Evolutionary conservation across 2,113 vertebrate species (phyloP).

Genomic region (Apaloderma vittatum): DNA sequence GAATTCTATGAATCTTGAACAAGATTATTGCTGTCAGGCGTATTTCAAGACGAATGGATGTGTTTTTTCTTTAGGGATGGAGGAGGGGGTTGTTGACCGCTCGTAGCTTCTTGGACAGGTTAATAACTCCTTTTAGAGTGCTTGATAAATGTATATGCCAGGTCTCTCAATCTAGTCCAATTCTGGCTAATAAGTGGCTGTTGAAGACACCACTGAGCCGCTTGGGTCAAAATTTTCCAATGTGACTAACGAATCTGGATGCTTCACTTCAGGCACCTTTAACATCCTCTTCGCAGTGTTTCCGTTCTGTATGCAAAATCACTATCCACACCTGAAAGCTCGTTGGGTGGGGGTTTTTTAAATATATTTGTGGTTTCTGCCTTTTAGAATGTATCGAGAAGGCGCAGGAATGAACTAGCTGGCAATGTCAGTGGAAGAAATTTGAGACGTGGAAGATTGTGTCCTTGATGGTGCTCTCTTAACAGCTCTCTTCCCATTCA

Average conservation of each 20-base stretch:
- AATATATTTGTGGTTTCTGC: background rate
- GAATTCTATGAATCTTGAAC: background rate
- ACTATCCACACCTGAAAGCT: background rate
- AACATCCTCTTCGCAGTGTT: background rate
- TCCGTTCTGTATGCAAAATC: background rate
- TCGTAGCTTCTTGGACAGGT: background rate
- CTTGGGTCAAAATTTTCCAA: background rate
- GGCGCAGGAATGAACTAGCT: background rate
- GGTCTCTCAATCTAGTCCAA: background rate
- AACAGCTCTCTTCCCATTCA: background rate
- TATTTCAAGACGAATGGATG: background rate
- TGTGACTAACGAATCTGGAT: background rate
- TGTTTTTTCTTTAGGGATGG: background rate
- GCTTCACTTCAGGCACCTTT: background rate
- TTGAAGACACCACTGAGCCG: background rate
- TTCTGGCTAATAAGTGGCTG: background rate
- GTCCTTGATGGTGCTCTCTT: background rate
- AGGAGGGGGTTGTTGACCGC: background rate
- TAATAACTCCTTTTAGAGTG: background rate
- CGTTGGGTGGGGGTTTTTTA: background rate
- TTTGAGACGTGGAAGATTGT: background rate
- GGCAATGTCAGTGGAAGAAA: background rate
- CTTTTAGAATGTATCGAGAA: background rate
- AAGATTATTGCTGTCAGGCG: fast-evolving
- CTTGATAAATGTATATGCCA: background rate